phyloP scores from a whole-genome alignment of 1,140 invertebrate genomes.

The Episyrphus balteatus region DNA sequence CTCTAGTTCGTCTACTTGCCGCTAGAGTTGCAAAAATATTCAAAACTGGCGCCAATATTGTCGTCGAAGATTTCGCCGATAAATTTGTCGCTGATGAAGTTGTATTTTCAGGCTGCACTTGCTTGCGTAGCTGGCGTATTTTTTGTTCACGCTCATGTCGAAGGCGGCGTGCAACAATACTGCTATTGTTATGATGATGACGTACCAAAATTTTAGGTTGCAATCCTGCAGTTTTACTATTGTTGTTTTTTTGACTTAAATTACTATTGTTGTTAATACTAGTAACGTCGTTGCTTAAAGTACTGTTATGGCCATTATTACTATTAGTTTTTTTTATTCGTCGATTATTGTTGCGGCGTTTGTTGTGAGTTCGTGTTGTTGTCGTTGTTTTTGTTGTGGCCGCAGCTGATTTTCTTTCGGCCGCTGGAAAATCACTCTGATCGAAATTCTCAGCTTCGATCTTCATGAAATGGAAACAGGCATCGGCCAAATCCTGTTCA shows the following conservation, averaged over 20 bases:
- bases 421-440: constrained; percentile 1
- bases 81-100: constrained; percentile 21
- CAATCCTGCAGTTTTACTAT: constrained; percentile 7
- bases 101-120: neutral
- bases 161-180: constrained; percentile 12
- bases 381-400: constrained; percentile 4
- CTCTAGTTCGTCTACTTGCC: constrained; percentile 28
- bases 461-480: constrained; percentile 18
- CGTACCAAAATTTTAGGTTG: constrained; percentile 26
- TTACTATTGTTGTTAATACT: neutral
- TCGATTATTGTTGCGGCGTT: neutral
- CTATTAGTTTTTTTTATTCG: too few species aligned
- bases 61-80: constrained; percentile 18
- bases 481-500: constrained; percentile 8
- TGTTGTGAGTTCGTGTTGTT: neutral
- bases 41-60: constrained; percentile 25
- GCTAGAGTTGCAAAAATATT: constrained; percentile 29
- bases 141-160: constrained; percentile 13
- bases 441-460: constrained; percentile 13
- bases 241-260: neutral
- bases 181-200: constrained; percentile 28
- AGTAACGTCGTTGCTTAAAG: too few species aligned
- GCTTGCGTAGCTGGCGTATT: constrained; percentile 11
- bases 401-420: constrained; percentile 7
- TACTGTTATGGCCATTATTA: too few species aligned